Evolutionary conservation across 2,888 invertebrate species (phyloP).

Genomic region (Pristionchus japonicus): DNA sequence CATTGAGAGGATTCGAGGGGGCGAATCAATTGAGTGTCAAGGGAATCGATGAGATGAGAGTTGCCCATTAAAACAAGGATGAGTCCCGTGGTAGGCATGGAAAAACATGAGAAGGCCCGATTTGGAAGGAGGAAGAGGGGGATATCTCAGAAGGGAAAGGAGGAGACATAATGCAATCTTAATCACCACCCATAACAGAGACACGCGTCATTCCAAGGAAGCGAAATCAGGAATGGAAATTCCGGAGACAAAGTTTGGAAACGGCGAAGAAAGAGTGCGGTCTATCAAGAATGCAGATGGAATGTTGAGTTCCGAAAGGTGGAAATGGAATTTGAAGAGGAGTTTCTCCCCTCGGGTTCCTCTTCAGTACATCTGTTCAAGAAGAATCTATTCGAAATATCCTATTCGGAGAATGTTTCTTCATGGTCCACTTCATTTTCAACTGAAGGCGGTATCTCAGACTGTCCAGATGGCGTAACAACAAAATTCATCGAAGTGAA

Average conservation of each 20-base stretch:
- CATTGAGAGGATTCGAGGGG: background rate
- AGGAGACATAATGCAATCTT: background rate
- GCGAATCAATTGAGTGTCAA: background rate
- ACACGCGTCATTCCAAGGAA: background rate
- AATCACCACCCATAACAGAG: background rate
- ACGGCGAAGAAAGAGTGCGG: background rate
- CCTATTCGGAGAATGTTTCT: background rate
- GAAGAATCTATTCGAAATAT: background rate
- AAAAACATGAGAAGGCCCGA: background rate
- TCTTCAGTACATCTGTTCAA: background rate
- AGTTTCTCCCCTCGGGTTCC: no score
- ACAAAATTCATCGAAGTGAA: background rate
- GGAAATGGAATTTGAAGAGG: background rate
- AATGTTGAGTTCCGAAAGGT: conserved; percentile 14
- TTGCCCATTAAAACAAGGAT: background rate
- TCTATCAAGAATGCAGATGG: conserved; percentile 16
- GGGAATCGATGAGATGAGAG: background rate
- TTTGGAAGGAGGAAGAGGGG: background rate
- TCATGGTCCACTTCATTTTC: background rate
- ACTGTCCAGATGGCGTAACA: background rate
- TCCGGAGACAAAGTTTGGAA: background rate
- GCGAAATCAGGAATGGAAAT: background rate
- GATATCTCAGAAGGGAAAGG: background rate
- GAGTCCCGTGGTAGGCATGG: background rate
- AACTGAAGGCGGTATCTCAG: background rate